Base-by-base conservation (phyloP, 35 echinoderm and acorn worm species). In the Apostichopus californicus region DNA sequence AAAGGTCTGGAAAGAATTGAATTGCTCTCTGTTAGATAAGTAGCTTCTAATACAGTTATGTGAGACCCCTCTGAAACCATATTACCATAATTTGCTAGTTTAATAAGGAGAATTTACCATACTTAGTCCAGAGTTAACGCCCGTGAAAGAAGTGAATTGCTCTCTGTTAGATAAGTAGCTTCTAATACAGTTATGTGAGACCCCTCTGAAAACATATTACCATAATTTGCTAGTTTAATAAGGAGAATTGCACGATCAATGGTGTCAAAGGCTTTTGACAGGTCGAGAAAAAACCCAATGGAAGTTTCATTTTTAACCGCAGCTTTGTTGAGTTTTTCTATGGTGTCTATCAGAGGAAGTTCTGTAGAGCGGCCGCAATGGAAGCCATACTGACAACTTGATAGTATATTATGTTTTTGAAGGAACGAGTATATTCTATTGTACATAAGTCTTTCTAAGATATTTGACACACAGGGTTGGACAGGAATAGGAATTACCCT, bases 401-500 rank as follows among this genome's bases (percentile, higher is more conserved):
- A 80, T 80, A 80, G 5, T 26, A 80, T n/a, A 26, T 34, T 80
- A 34, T 80, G 78, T 34, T 80, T 80, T 46, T 25, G 24, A 21
- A 80, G 53, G 11, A 80, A 80, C 5, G 5, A 18, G 18, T 80
- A 26, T 1, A 80, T 54, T 86, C 83, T 57, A 8, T 86, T 86
- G 55, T 56, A 86, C 54, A 86, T 86, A 6, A 6, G 5, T 86
- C 55, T 86, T 57, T 86, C 83, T 20, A 86, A 25, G 12, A 86
- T 65, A 8, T 86, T 86, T 60, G 55, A 58, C n/a, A 86, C 1
- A 25, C 83, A 86, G 15, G 83, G 83, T 17, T 57, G 56, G 20
- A 86, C 55, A 13, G 83, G 20, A 57, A 86, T 86, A 54, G 55
- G n/a, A 56, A 65, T 56, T 60, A 86, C 56, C 59, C 58, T 86